A percentile compares a stretch with the other conserved stretches of the same genome.
phyloP scores from a whole-genome alignment of 2,113 vertebrate genomes.

The Sinocyclocheilus maitianheensis region DNA sequence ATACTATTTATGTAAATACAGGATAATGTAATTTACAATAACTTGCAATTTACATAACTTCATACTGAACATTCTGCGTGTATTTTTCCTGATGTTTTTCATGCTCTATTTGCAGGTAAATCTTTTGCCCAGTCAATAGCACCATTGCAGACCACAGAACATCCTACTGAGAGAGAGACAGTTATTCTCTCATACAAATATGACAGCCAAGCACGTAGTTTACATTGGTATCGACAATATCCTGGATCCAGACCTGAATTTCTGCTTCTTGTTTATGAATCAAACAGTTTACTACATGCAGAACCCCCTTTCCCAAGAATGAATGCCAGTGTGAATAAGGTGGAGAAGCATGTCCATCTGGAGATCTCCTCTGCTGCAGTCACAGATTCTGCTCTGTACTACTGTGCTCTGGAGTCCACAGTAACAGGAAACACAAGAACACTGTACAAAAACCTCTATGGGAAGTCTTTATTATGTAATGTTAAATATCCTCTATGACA shows the following conservation, averaged over 20 bases:
- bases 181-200: conserved; percentile 19
- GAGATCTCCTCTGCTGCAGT: not conserved
- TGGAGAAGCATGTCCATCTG: not conserved
- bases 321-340: not conserved
- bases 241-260: conserved; percentile 32
- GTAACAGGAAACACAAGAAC: not conserved
- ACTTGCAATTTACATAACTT: not conserved
- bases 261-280: not conserved
- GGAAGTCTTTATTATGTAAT: not conserved
- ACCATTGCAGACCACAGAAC: not conserved
- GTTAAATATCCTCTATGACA: not conserved
- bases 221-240: conserved; percentile 37
- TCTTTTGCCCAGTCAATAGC: conserved; percentile 17
- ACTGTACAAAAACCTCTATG: conserved; percentile 34
- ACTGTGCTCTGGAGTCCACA: conserved; percentile 34
- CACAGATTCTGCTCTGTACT: conserved; percentile 20
- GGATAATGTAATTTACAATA: too few relatives aligned
- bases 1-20: not conserved
- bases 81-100: not conserved
- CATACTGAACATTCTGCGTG: not conserved
- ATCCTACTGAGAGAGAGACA: not conserved
- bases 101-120: not conserved
- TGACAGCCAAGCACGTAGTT: not conserved
- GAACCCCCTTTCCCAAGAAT: not conserved
- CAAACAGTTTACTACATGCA: not conserved